Percentiles rank a stretch among this genome's conserved stretches.
phyloP scores from a whole-genome alignment of 2,888 invertebrate genomes.

The Tyria jacobaeae region DNA sequence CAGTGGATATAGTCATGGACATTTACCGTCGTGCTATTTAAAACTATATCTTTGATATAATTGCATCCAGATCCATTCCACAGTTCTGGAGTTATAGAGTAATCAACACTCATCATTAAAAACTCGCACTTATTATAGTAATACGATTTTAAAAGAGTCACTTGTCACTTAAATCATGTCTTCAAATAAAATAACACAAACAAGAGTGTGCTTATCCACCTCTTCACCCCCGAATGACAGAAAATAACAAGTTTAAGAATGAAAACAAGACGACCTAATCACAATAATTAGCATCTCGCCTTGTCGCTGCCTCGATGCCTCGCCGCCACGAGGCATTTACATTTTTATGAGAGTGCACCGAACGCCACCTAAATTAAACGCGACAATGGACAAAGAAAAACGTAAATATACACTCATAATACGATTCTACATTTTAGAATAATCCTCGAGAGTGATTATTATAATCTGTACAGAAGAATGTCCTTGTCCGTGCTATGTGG shows the following conservation, averaged over 20 bases:
- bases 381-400: constrained; percentile 39
- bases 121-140: no score
- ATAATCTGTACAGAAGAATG: constrained; percentile 22
- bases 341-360: constrained; percentile 66
- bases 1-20: no score
- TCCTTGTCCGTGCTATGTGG: not conserved
- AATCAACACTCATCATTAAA: no score
- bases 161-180: no score
- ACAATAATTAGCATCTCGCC: constrained; percentile 43
- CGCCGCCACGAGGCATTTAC: constrained; percentile 52
- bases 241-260: constrained; percentile 28
- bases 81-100: no score
- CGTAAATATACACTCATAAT: constrained; percentile 19
- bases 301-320: constrained; percentile 17
- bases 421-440: constrained; percentile 13
- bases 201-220: not conserved
- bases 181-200: no score
- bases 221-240: constrained; percentile 7
- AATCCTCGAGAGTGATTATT: constrained; percentile 15
- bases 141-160: no score
- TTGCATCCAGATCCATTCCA: no score
- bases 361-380: constrained; percentile 50
- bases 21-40: no score
- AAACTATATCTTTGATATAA: no score
- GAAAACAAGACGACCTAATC: constrained; percentile 31